Base-by-base conservation (phyloP, 1,140 invertebrate genomes). In the Steinernema feltiae region DNA sequence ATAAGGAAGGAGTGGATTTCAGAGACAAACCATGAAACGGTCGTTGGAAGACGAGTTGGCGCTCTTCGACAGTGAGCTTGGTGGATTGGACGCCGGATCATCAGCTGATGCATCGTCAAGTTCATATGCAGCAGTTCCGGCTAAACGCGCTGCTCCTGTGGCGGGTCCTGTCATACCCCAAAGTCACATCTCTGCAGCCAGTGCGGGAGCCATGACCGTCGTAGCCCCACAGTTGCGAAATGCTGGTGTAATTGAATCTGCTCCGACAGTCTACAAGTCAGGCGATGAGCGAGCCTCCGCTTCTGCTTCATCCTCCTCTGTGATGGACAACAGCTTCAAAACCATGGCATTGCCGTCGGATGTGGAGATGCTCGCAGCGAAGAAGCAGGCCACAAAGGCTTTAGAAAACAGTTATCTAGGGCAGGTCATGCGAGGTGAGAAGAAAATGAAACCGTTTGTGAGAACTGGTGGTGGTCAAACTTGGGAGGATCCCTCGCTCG, bases 361-460 rank as follows among this genome's bases (percentile, higher is more conserved):
- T 27, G 53, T 63, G 2, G 53, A 63, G 53, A 63, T 63, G 53
- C 53, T 63, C 7, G 53, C 53, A 3, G 53, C 53, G 12, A 63
- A 63, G 53, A 63, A 63, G 53, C 53, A 63, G 53, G 53, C 53
- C 12, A 63, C 53, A 27, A 63, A 63, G 24, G 53, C 53, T 3
- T 21, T 63, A 12, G 15, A 83, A 69, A 83, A 85, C 32, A 80
- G 76, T 48, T 85, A 85, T 69, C 71, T 83, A 12, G 83, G 83
- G 1, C 78, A 82, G 63, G 83, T 86, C 15, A 63, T 86, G 15
- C 79, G 82, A 27, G 85, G 84, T 71, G 83, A 85, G 69, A 84
- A 85, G 74, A 80, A 84, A 73, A 85, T 86, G 82, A 85, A 85
- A 75, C 76, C 78, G 12, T 86, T 85, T 73, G 83, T 85, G 1